Evolutionary conservation across 2,113 vertebrate genomes (phyloP), one percentile per base, ranked within the genome.

Genomic region (Patagioenas fasciata): DNA sequence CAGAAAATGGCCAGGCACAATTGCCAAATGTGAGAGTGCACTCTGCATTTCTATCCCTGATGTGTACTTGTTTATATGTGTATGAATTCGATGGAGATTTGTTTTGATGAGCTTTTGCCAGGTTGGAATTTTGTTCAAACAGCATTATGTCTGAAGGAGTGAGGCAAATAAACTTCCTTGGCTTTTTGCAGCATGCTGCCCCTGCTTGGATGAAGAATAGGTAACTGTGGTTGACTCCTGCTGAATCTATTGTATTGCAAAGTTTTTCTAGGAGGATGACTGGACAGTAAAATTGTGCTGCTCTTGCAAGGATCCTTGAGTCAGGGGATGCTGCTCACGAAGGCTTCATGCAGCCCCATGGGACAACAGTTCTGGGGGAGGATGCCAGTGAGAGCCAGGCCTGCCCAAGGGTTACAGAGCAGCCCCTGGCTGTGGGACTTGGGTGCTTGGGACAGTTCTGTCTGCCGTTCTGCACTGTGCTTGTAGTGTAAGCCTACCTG

Each of bases 91-190:
- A 75, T 64, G 65, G 77, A 89, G 40, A 51, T 75, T 42, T 78
- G 60, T 80, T 89, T 81, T 73, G 60, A 77, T 58, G 64, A 91
- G 61, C 57, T 87, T 92, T 95, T 91, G 50, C 69, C 48, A 80
- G 56, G 32, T 61, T 80, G 70, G 32, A 81, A 83, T 93, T 78
- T 21, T 34, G 34, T 86, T 95, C 42, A 44, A 80, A 34, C 47
- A 84, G 32, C 15, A 24, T 80, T 48, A 61, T 74, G 23, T 62
- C 34, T 75, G 69, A 86, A 9, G 62, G 61, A 86, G 31, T 32
- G 38, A 92, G 53, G 66, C 51, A 80, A 13, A 80, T 50, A 48
- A 91, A 42, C 44, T 65, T 61, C 61, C 38, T 54, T 60, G 53
- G 44, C 12, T 1, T 56, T 90, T 86, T 62, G 34, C 77, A 74